Base-by-base conservation (phyloP, 2,888 invertebrate species). In the Sarcophaga subvicina region DNA sequence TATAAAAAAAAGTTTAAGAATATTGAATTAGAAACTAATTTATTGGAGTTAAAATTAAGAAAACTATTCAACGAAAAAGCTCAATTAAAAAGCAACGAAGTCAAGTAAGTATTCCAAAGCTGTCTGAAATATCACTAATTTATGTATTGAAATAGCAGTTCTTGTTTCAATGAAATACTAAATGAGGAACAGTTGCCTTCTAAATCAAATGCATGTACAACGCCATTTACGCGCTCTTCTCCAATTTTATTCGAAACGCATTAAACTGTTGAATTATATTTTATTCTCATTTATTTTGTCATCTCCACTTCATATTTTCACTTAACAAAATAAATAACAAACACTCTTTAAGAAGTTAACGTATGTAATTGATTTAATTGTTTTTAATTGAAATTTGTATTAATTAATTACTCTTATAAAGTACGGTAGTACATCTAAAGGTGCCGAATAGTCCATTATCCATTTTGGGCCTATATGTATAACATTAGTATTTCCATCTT, bases 1-100 rank as follows among this genome's bases (percentile, higher is more conserved):
- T 97, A 97, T 93, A 97, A 97, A 90, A 95, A 96, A 89, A 96
- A 97, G 90, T 97, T 96, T 95, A 95, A 2, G 95, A 95, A 86
- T 95, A 96, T 0, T 95, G 96, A 3, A 93, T 95, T 66, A 0
- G 96, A 96, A 90, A 94, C 96, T 78, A 96, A 96, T 86, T 94
- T 94, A 66, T 91, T 95, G 85, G 96, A 96, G 22, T 2, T 91
- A 72, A 81, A 89, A 12, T 80, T 90, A 22, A 84, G 89, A 5
- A 90, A 90, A 27, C 83, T 84, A 47, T 88, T 87, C 37, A 83
- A 89, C 3, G 64, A 64, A 4, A 12, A 27, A 37, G 88, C 87
- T 14, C 84, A 69, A 45, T 73, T 90, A 62, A 78, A 88, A 12
- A 89, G 89, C 11, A 85, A 89, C 63, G 85, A 89, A 17, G 86